A percentile compares a stretch with the other conserved stretches of the same genome.
These are phyloP conservation scores for Zaprionus ghesquierei DNA, from an alignment of 1,140 invertebrate genomes.

Conservation along the genomic window DNA sequence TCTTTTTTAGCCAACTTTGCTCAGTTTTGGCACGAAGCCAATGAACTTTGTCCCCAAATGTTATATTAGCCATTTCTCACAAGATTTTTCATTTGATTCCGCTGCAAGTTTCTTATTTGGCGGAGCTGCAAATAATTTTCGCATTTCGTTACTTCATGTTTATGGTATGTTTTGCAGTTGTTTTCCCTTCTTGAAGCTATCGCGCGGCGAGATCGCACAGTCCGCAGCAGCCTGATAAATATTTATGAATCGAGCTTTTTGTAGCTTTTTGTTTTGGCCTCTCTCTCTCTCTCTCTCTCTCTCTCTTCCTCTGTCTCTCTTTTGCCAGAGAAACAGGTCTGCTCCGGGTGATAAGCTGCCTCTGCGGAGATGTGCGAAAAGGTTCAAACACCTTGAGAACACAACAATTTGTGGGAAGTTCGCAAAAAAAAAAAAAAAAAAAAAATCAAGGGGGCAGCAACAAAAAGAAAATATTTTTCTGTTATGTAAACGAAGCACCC, in stretches of 20 bases:
- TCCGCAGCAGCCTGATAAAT: slow-evolving; percentile 50
- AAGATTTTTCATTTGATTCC: slow-evolving; percentile 37
- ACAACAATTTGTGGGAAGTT: neutral
- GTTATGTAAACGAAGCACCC: slow-evolving; percentile 54
- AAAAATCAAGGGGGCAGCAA: too few species aligned
- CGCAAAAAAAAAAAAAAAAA: slow-evolving; percentile 42
- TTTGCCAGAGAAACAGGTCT: slow-evolving; percentile 30
- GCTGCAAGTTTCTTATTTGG: slow-evolving; percentile 48
- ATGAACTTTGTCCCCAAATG: slow-evolving; percentile 38
- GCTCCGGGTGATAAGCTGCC: slow-evolving; percentile 18
- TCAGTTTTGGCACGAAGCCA: slow-evolving; percentile 6
- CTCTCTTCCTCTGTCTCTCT: neutral
- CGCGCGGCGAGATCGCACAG: slow-evolving; percentile 38
- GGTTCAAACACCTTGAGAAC: slow-evolving; percentile 44
- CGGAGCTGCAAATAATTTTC: slow-evolving; percentile 32
- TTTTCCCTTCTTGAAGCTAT: slow-evolving; percentile 67
- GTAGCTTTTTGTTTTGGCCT: slow-evolving; percentile 17
- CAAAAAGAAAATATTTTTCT: slow-evolving; percentile 50
- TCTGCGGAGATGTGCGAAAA: slow-evolving; percentile 34
- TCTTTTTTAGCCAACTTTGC: slow-evolving; percentile 1
- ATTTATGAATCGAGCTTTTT: slow-evolving; percentile 64
- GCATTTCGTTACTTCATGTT: too few species aligned
- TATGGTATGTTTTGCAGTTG: slow-evolving; percentile 59
- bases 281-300: neutral
- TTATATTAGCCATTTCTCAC: slow-evolving; percentile 33